Evolutionary conservation across 2,888 invertebrate species (phyloP).

Genomic region (Neuroscelio doddi): DNA sequence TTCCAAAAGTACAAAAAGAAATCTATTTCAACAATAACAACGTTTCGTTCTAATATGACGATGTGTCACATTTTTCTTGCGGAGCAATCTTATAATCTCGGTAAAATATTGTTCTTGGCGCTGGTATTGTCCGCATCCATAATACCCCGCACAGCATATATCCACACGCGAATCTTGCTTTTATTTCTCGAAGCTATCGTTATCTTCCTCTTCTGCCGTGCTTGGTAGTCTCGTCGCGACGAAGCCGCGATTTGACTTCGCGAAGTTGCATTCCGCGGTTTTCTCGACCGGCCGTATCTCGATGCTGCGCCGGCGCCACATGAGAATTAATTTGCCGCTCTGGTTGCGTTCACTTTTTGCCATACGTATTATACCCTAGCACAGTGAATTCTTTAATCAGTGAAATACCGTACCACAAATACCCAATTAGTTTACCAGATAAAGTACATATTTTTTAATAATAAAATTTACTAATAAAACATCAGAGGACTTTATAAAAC

Average conservation of each 20-base stretch:
- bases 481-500: too few relatives aligned
- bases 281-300: constrained; percentile 15
- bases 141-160: not conserved
- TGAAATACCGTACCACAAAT: not conserved
- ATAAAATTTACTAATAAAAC: too few relatives aligned
- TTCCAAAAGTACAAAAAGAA: too few relatives aligned
- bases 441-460: too few relatives aligned
- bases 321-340: constrained; percentile 15
- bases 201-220: not conserved
- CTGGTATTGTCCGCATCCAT: constrained; percentile 4
- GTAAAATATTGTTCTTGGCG: constrained; percentile 3
- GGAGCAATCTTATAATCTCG: constrained; percentile 1
- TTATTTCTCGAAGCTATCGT: constrained; percentile 7
- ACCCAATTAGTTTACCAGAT: too few relatives aligned
- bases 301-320: constrained; percentile 16
- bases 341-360: constrained; percentile 8
- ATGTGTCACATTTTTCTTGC: not conserved
- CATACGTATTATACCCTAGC: too few relatives aligned
- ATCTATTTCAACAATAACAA: too few relatives aligned
- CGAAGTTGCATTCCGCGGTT: constrained; percentile 14
- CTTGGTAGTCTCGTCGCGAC: constrained; percentile 12
- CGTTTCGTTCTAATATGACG: not conserved
- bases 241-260: constrained; percentile 12
- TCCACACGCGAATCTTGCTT: not conserved
- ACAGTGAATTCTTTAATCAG: constrained; percentile 1